Evolutionary conservation across 2,888 invertebrate species (phyloP), one percentile per base, ranked within the genome.

Genomic region (Reticulitermes lucifugus): DNA sequence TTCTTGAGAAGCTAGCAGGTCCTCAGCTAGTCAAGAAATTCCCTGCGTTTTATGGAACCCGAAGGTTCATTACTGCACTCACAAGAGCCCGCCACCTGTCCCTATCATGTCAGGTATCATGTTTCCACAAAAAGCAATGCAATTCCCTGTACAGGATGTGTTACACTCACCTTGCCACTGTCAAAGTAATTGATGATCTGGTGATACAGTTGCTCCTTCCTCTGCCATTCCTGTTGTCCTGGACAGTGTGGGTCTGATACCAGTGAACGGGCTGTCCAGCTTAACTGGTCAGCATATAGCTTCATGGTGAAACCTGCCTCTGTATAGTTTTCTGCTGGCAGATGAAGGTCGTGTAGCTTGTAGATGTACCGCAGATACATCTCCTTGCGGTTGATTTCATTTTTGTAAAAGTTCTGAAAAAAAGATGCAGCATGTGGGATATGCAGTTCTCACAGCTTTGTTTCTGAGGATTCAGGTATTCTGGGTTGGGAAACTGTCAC

Each of bases 311-410:
- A 98, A 0, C 98, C 98, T 2, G 98, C 98, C 91, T 99, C 98
- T 0, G 98, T 96, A 89, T 95, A 98, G 91, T 98, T 98, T 89
- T 97, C 97, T 0, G 97, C 96, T 25, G 96, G 96, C 82, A 97
- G 92, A 91, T 99, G 98, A 22, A 99, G 93, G 89, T 98, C 97
- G 90, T 97, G 97, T 60, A 99, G 92, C 90, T 98, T 98, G 92
- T 98, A 98, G 87, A 99, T 98, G 91, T 99, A 99, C 84, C 96
- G 95, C 82, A 98, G 92, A 91, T 98, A 99, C 97, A 98, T 98
- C 91, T 98, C 98, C 89, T 98, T 97, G 43, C 98, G 94, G 89
- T 98, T 97, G 88, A 98, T 97, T 92, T 98, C 98, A 90, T 97
- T 97, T 90, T 98, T 98, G 92, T 98, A 98, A 91, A 98, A 99